phyloP scores from a whole-genome alignment of 2,113 vertebrate genomes.

The Limanda limanda region DNA sequence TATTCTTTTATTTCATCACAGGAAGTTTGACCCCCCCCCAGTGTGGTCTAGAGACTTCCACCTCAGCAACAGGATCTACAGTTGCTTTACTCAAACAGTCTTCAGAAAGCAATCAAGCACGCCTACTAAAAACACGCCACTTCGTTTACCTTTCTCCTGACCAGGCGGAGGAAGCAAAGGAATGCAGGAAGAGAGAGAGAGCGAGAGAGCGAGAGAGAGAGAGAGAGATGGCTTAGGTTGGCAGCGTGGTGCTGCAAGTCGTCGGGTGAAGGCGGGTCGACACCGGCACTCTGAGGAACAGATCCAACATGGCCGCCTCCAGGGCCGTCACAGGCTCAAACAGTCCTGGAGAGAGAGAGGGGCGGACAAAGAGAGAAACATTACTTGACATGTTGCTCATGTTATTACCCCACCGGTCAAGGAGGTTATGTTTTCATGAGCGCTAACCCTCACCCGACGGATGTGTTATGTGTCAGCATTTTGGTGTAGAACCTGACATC shows the following conservation, averaged over 20 bases:
- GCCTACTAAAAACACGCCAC: neutral
- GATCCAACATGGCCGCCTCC: conserved; percentile 73
- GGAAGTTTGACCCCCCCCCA: neutral
- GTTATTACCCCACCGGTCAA: neutral
- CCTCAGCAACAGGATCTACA: neutral
- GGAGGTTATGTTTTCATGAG: too few relatives aligned
- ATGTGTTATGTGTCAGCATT: too few relatives aligned
- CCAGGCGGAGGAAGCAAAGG: conserved; percentile 32
- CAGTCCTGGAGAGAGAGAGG: neutral
- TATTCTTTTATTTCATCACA: too few relatives aligned
- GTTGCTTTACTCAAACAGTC: neutral
- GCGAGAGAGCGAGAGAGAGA: conserved; percentile 22
- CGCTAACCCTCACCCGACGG: too few relatives aligned
- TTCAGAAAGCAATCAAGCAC: neutral
- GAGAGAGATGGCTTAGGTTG: conserved; percentile 58
- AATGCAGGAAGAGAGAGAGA: conserved; percentile 18
- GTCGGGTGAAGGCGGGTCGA: conserved; percentile 66
- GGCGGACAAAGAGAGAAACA: neutral
- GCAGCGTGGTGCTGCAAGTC: conserved; percentile 51
- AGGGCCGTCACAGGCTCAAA: conserved; percentile 35
- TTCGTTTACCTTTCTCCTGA: conserved; percentile 62
- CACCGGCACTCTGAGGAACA: conserved; percentile 53
- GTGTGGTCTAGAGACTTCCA: too few relatives aligned
- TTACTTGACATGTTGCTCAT: too few relatives aligned
- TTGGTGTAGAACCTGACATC: too few relatives aligned